Evolutionary conservation across 2,797 vertebrate species (phyloP), one percentile per base, ranked within the genome.

Genomic region (Gobionotothen gibberifrons): DNA sequence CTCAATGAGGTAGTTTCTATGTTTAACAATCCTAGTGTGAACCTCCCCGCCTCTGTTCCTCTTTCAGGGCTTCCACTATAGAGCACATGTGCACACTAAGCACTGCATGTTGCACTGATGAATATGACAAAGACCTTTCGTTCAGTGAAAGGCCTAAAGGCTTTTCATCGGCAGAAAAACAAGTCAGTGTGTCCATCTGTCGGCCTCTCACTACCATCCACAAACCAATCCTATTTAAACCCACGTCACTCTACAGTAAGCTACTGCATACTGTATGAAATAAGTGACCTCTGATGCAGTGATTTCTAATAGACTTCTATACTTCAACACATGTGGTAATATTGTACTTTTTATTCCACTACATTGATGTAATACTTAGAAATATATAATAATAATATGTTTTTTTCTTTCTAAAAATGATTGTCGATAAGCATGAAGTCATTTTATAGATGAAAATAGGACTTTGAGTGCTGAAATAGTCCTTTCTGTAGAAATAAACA

Each of bases 181-280:
- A 80, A 80, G 69, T 56, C 66, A 47, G 59, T 36, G 22, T 48
- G 74, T 83, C 83, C 84, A 90, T 84, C 74, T 86, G 82, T 83
- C 76, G 40, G 76, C 46, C 46, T 74, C 71, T 79, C 55, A 76
- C 65, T 81, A 76, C 57, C 40, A 66, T 66, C 55, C 69, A 73
- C 75, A 85, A 51, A 87, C 69, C 74, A 88, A 90, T 91, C 87
- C 86, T 73, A 89, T 87, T 91, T 87, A 89, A 66, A 54, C 71
- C 42, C 65, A 76, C 85, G 81, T 88, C 85, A 87, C 74, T 32
- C 44, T 43, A 73, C 67, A 57, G 63, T 81, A 84, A 85, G 69
- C 85, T 67, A 52, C 51, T 43, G 71, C 63, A 67, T 57, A 69
- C 70, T 63, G 52, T 66, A 76, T 83, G 66, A 85, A 83, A 76